A percentile compares a stretch with the other conserved stretches of the same genome.
These are phyloP conservation scores for Takifugu bimaculatus DNA, from an alignment of 2,113 vertebrate species.

Conservation along the genomic window DNA sequence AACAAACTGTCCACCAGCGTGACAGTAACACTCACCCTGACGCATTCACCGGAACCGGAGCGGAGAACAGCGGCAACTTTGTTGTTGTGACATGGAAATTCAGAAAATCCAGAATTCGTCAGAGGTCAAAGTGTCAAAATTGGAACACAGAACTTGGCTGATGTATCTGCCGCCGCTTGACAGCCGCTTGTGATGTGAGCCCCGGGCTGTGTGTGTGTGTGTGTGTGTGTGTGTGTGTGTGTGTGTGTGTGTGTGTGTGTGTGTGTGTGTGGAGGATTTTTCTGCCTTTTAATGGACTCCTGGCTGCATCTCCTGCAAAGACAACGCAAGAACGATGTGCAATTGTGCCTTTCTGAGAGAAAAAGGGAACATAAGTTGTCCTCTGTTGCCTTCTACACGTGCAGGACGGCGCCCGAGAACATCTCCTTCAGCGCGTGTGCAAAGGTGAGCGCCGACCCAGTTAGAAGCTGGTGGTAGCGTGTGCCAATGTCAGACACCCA, in stretches of 20 bases:
- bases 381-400: too few species aligned
- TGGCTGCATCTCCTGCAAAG: not conserved
- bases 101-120: conserved; percentile 17
- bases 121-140: conserved; percentile 48
- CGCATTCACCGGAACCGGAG: not conserved
- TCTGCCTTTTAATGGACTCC: conserved; percentile 23
- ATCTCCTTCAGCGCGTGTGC: conserved; percentile 35
- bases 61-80: conserved; percentile 1
- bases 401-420: not conserved
- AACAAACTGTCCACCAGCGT: not conserved
- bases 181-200: conserved; percentile 52
- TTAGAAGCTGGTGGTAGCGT: conserved; percentile 58
- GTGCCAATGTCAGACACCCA: conserved; percentile 69
- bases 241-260: conserved; percentile 40
- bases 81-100: not conserved
- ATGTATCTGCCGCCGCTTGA: conserved; percentile 52
- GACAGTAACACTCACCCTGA: conserved; percentile 10
- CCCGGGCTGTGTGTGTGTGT: conserved; percentile 39
- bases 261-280: conserved; percentile 30
- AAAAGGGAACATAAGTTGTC: not conserved
- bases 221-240: conserved; percentile 42
- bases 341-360: not conserved
- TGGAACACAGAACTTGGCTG: conserved; percentile 47
- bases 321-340: not conserved
- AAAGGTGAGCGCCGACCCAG: conserved; percentile 66